Evolutionary conservation across 2,797 vertebrate genomes (phyloP).

Genomic region (Synaphobranchus kaupii): DNA sequence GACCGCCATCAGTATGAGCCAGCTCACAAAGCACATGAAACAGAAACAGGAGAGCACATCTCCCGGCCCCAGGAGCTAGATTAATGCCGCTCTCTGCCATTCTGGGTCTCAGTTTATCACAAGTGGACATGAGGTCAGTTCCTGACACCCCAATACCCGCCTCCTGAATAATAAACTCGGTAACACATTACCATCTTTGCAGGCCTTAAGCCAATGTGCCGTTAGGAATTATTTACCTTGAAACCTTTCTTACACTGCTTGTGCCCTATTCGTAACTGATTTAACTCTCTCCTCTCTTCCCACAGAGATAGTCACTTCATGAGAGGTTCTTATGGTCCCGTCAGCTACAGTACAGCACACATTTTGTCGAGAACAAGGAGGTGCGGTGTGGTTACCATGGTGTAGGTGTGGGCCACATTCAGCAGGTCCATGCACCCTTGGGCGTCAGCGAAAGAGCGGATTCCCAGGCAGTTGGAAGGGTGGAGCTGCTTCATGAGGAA

Average conservation of each 20-base stretch:
- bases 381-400: constrained; percentile 82
- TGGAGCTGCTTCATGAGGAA: constrained; percentile 98
- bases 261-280: too few relatives aligned
- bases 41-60: background rate
- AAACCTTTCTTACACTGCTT: background rate
- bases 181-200: background rate
- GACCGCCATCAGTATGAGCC: background rate
- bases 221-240: background rate
- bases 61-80: background rate
- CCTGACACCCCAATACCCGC: background rate
- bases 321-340: background rate
- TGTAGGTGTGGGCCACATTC: constrained; percentile 91
- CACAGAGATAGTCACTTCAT: too few relatives aligned
- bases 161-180: background rate
- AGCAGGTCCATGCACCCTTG: constrained; percentile 92
- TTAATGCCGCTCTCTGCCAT: background rate
- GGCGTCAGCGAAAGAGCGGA: constrained; percentile 93
- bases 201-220: background rate
- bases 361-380: background rate
- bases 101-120: background rate
- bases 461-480: constrained; percentile 97
- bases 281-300: background rate
- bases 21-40: background rate
- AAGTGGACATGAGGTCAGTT: background rate
- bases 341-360: background rate